Evolutionary conservation across 2,888 invertebrate species (phyloP).

Genomic region (Ophonus ardosiacus): DNA sequence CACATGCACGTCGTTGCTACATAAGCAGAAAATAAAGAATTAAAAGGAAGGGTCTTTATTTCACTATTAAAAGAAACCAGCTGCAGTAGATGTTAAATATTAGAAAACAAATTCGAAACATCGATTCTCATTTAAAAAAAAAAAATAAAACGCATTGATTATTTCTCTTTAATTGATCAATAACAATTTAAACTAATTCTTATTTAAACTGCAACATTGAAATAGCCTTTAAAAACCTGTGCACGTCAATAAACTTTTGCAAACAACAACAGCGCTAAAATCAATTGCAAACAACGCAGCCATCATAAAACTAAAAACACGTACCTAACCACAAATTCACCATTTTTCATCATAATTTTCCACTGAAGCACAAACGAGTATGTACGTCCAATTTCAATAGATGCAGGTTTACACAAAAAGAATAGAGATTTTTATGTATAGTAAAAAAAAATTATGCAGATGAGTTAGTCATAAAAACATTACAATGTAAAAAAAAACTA

Average conservation of each 20-base stretch:
- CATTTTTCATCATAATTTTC: constrained; percentile 41
- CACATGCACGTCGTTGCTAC: neutral
- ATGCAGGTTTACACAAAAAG: too few species aligned
- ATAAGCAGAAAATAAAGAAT: neutral
- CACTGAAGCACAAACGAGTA: neutral
- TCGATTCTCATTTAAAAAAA: too few species aligned
- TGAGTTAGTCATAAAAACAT: too few species aligned
- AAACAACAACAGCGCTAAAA: constrained; percentile 1
- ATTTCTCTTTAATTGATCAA: neutral
- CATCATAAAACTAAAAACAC: constrained; percentile 15
- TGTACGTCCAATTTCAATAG: too few species aligned
- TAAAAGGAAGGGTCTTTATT: too few species aligned
- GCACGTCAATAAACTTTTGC: too few species aligned
- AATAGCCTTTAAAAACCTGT: neutral
- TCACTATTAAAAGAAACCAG: too few species aligned
- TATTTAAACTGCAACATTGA: neutral
- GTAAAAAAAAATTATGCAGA: too few species aligned
- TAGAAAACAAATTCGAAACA: neutral
- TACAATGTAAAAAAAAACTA: too few species aligned
- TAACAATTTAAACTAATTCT: neutral
- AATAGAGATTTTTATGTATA: too few species aligned
- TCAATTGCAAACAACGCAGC: neutral
- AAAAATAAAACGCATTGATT: too few species aligned
- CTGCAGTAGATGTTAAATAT: too few species aligned
- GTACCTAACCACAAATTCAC: constrained; percentile 13